Evolutionary conservation across 2,888 invertebrate species (phyloP).

Genomic region (Pterostichus madidus): DNA sequence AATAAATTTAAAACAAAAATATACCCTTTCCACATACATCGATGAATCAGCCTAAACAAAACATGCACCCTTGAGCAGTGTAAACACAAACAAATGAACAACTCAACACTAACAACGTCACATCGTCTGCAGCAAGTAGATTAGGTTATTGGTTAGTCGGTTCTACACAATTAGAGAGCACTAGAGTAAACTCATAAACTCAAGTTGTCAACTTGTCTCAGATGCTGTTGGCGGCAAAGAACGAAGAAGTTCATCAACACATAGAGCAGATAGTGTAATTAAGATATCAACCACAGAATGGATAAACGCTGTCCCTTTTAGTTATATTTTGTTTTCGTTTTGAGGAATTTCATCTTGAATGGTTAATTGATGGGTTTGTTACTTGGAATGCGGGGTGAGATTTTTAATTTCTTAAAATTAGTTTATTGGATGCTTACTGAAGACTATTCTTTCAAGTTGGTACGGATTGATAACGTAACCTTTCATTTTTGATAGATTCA

Average conservation of each 20-base stretch:
- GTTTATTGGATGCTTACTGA: background rate
- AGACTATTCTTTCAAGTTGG: no score
- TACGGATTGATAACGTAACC: no score
- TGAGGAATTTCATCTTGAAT: slow-evolving; percentile 29
- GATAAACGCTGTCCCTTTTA: slow-evolving; percentile 54
- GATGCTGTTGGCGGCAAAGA: slow-evolving; percentile 21
- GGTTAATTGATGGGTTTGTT: slow-evolving; percentile 22
- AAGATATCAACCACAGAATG: slow-evolving; percentile 61
- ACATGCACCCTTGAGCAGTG: no score
- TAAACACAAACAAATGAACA: no score
- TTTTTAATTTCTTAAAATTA: slow-evolving; percentile 2
- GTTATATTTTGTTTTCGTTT: slow-evolving; percentile 12
- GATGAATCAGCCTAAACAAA: no score
- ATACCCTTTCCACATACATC: no score
- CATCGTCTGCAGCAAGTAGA: background rate
- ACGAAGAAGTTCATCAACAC: slow-evolving; percentile 49
- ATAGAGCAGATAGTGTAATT: slow-evolving; percentile 57
- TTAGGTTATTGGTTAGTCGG: slow-evolving; percentile 5
- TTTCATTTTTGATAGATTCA: no score
- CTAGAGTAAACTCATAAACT: slow-evolving; percentile 35
- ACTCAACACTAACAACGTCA: no score
- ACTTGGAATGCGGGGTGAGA: slow-evolving; percentile 16
- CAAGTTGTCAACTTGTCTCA: slow-evolving; percentile 10
- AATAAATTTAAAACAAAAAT: no score
- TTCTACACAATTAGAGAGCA: slow-evolving; percentile 15